Base-by-base conservation (phyloP, 2,888 invertebrate species). In the Aproaerema taeniolella region DNA sequence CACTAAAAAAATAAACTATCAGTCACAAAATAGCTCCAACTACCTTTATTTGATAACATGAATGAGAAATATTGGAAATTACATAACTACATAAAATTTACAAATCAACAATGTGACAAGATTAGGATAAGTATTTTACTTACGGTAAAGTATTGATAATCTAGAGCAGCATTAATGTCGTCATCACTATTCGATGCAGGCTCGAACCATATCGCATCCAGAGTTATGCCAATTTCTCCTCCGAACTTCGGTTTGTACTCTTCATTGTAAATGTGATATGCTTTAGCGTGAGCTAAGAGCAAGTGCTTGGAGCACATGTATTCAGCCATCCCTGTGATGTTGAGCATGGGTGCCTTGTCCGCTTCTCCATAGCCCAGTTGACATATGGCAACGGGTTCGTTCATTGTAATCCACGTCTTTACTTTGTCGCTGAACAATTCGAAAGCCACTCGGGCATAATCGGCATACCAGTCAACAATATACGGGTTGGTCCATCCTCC, bases 341-440 rank as follows among this genome's bases (percentile, higher is more conserved):
- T 57, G 0, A 78, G 31, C 37, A 62, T 55, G 1, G 79, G 79
- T 2, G 74, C 70, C 8, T 53, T 29, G 3, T 45, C 42, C 1
- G 42, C 58, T 1, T 26, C 39, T 1, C 81, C 85, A 53, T 89
- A 90, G 0, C 85, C 87, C 1, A 52, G 49, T 10, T 61, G 48
- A 43, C 77, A 81, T 11, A 71, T 47, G 48, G 61, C 54, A 9
- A 50, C 58, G 0, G 89, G 89, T 52, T 90, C 90, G 46, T 90
- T 90, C 17, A 89, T 78, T 1, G 89, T 89, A 4, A 88, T 80
- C 89, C 89, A 90, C 17, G 64, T 42, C 36, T 74, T 75, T 0
- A 85, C 87, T 47, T 80, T 66, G 46, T 87, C 85, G 1, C 88
- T 87, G 43, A 81, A 88, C 13, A 67, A 49, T 34, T 58, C 50